These are phyloP conservation scores for Notodonta ziczac DNA, from an alignment of 2,888 invertebrate species.

Conservation along the genomic window DNA sequence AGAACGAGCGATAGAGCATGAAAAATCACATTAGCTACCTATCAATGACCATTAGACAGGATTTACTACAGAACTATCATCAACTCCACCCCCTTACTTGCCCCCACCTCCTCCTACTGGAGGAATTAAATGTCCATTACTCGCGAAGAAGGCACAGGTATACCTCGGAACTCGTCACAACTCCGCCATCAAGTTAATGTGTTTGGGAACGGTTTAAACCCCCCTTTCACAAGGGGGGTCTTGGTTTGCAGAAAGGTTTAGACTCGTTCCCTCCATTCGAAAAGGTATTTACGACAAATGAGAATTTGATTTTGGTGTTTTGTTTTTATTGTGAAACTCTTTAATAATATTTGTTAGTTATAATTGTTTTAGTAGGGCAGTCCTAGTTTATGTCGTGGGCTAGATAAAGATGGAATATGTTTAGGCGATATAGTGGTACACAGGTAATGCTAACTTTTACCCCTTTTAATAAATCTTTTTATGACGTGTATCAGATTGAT, in stretches of 20 bases:
- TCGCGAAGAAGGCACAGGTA: background rate
- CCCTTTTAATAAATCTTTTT: no score
- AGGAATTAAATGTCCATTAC: slow-evolving; percentile 1
- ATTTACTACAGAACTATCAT: background rate
- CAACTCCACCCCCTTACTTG: background rate
- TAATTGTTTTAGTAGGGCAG: no score
- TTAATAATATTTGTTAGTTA: no score
- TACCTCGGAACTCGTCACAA: slow-evolving; percentile 11
- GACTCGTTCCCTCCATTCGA: background rate
- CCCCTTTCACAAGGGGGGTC: background rate
- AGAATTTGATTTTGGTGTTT: background rate
- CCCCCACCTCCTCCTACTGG: background rate
- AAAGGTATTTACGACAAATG: background rate
- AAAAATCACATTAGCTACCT: background rate
- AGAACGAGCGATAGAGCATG: background rate
- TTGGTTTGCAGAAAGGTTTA: background rate
- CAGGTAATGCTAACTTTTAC: no score
- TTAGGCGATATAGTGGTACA: no score
- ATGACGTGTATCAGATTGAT: no score
- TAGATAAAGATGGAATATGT: no score
- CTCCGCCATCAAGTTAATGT: slow-evolving; percentile 31
- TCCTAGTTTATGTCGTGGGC: no score
- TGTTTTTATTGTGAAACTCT: background rate
- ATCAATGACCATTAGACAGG: background rate
- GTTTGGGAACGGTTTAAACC: slow-evolving; percentile 18